A percentile compares a stretch with the other conserved stretches of the same genome.
These are phyloP conservation scores for Leucophenga varia DNA, from an alignment of 1,140 invertebrate species.

Conservation along the genomic window DNA sequence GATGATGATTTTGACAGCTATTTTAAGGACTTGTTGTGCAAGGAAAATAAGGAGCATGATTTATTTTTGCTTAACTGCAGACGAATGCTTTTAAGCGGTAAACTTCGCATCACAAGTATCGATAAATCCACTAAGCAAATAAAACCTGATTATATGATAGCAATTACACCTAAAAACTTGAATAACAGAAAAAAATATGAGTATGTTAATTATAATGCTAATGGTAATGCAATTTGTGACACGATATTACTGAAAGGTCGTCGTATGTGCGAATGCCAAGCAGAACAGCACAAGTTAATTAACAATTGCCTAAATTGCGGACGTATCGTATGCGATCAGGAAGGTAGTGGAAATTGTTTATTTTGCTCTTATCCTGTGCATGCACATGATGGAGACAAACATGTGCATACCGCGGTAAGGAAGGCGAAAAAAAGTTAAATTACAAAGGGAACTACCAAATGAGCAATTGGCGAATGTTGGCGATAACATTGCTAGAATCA, in stretches of 20 bases:
- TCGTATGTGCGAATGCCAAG: constrained; percentile 89
- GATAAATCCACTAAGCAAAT: constrained; percentile 13
- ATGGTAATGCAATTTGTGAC: constrained; percentile 66
- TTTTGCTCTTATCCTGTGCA: constrained; percentile 85
- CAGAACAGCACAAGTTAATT: constrained; percentile 83
- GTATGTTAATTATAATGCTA: constrained; percentile 75
- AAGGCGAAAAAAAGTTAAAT: no score
- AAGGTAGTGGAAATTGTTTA: constrained; percentile 94
- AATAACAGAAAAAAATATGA: constrained; percentile 75
- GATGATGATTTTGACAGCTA: constrained; percentile 70
- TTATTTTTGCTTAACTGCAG: constrained; percentile 68
- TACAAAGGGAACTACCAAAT: no score
- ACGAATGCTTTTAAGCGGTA: constrained; percentile 58
- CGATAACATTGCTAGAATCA: no score
- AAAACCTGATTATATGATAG: not conserved
- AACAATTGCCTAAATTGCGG: constrained; percentile 95
- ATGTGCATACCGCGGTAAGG: no score
- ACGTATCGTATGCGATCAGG: constrained; percentile 91
- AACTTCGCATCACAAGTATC: constrained; percentile 43
- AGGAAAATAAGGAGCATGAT: constrained; percentile 65
- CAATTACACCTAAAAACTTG: constrained; percentile 2
- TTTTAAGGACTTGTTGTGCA: constrained; percentile 67
- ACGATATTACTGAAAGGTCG: constrained; percentile 72
- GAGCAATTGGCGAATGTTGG: constrained; percentile 2
- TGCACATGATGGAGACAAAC: constrained; percentile 74